These are phyloP conservation scores for Tortricodes alternella DNA, from an alignment of 2,888 invertebrate genomes.

Conservation along the genomic window DNA sequence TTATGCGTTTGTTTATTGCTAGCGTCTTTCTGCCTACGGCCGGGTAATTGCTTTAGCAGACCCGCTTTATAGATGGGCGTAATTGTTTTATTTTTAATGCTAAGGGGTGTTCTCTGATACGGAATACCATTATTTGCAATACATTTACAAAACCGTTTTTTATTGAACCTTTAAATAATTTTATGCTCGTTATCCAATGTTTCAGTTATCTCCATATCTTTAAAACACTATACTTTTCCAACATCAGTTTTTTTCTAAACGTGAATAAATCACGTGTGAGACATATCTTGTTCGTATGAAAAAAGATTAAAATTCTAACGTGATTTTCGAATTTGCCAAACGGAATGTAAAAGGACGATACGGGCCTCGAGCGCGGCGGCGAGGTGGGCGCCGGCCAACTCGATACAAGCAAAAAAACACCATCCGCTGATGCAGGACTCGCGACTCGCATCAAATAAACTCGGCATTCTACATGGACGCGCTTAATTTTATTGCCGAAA, in stretches of 20 bases:
- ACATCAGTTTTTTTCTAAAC: neutral
- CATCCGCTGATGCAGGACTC: neutral
- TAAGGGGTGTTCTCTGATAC: neutral
- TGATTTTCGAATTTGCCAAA: neutral
- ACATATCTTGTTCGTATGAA: neutral
- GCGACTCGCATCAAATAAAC: neutral
- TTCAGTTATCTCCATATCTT: too few species aligned
- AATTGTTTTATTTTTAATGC: constrained; percentile 20
- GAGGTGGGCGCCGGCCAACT: neutral
- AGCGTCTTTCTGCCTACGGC: constrained; percentile 32
- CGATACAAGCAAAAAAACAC: constrained; percentile 4
- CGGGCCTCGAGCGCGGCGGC: neutral
- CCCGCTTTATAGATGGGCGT: constrained; percentile 29
- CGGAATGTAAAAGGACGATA: neutral
- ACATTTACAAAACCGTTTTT: neutral
- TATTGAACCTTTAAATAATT: too few species aligned
- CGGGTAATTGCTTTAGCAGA: constrained; percentile 37
- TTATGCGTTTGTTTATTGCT: constrained; percentile 47
- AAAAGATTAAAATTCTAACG: neutral
- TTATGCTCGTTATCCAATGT: too few species aligned
- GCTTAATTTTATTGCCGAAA: too few species aligned
- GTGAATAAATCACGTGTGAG: too few species aligned
- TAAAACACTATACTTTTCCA: too few species aligned
- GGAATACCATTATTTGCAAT: neutral
- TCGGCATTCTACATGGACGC: neutral